phyloP scores from a whole-genome alignment of 2,797 vertebrate species.

The Alcedo atthis region DNA sequence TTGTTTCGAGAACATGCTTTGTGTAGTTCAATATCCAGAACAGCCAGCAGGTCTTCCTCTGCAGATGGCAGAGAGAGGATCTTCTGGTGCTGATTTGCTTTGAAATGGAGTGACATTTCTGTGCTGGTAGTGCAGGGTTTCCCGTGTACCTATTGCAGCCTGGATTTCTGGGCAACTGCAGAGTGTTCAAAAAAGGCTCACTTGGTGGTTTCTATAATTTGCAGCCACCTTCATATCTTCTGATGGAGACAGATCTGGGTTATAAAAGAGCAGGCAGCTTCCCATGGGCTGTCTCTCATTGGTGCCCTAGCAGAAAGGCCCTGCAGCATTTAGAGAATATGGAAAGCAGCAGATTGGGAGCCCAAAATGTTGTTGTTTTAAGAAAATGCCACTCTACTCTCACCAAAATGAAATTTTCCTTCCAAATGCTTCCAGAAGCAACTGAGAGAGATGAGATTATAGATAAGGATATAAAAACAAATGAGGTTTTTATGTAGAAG shows the following conservation, averaged over 20 bases:
- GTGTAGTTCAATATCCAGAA: neutral
- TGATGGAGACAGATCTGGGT: neutral
- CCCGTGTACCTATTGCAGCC: neutral
- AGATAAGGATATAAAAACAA: neutral
- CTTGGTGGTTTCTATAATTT: neutral
- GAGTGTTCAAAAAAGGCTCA: neutral
- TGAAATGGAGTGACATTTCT: neutral
- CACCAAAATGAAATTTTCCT: neutral
- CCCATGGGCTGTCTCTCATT: neutral
- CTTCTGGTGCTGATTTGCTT: neutral
- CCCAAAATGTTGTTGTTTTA: neutral
- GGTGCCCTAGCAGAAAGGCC: neutral
- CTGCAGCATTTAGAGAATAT: neutral
- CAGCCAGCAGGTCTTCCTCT: neutral
- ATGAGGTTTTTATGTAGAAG: neutral
- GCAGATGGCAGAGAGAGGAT: neutral
- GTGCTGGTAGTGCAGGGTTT: neutral
- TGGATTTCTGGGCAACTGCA: neutral
- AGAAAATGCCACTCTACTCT: neutral
- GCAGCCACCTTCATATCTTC: neutral
- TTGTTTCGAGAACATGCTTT: neutral
- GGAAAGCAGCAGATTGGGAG: neutral
- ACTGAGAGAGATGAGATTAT: neutral
- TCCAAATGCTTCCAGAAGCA: neutral
- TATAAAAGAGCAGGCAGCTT: neutral